These are phyloP conservation scores for Eupelmus urozonus DNA, from an alignment of 2,888 invertebrate genomes.

Conservation along the genomic window DNA sequence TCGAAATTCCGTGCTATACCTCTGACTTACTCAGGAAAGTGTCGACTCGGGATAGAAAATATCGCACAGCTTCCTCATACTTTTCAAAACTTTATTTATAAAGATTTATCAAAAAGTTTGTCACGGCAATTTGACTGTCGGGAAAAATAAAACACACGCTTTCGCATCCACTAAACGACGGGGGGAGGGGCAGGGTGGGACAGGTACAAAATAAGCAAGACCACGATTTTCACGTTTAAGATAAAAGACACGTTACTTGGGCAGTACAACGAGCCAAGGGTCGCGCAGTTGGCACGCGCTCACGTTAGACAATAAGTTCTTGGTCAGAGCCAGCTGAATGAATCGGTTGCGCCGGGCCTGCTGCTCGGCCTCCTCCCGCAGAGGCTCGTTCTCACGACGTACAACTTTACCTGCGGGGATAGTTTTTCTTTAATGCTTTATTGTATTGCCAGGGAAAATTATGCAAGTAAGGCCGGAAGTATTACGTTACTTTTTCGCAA, in stretches of 20 bases:
- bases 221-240: background rate
- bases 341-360: conserved; percentile 82
- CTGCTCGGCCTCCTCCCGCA: conserved; percentile 83
- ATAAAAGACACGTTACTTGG: conserved; percentile 57
- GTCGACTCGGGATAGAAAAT: no score
- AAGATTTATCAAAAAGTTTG: conserved; percentile 13
- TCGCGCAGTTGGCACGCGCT: conserved; percentile 56
- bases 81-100: conserved; percentile 36
- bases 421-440: background rate
- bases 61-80: no score
- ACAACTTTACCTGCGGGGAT: conserved; percentile 64
- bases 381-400: conserved; percentile 80
- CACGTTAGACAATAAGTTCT: conserved; percentile 56
- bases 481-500: no score
- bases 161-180: background rate
- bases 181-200: no score
- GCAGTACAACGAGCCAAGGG: conserved; percentile 56
- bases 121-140: background rate
- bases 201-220: conserved; percentile 1
- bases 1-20: background rate
- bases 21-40: background rate
- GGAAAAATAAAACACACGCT: background rate
- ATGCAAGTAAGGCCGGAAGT: no score
- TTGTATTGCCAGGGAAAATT: no score
- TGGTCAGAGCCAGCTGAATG: conserved; percentile 57